phyloP scores from a whole-genome alignment of 1,140 invertebrate genomes.

The Yoshiicerus persimilis region DNA sequence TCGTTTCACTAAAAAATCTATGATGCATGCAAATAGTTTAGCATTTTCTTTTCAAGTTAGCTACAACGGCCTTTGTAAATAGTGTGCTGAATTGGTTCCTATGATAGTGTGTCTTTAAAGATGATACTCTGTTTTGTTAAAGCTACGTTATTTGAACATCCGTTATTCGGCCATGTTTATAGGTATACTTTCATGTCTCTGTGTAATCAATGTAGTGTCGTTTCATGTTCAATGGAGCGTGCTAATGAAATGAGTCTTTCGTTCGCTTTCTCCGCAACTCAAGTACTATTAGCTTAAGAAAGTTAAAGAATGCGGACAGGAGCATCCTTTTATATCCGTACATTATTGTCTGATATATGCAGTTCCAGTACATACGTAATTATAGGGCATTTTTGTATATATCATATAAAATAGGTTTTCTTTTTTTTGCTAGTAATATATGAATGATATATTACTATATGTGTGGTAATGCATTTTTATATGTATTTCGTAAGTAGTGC shows the following conservation, averaged over 20 bases:
- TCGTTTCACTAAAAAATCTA: neutral
- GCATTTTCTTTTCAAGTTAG: neutral
- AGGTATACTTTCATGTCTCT: neutral
- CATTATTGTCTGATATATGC: neutral
- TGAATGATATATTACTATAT: too few species aligned
- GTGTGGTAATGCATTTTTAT: too few species aligned
- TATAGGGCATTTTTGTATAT: neutral
- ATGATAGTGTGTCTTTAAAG: neutral
- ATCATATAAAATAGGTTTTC: too few species aligned
- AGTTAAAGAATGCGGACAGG: neutral
- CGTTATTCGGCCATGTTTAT: neutral
- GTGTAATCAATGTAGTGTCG: neutral
- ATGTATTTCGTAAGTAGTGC: too few species aligned
- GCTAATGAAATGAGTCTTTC: constrained; percentile 10
- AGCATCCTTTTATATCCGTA: neutral
- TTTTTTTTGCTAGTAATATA: too few species aligned
- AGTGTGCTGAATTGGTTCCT: neutral
- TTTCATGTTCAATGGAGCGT: constrained; percentile 16
- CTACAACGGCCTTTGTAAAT: neutral
- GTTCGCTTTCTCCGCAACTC: neutral
- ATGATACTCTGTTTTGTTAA: neutral
- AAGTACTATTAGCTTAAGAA: neutral
- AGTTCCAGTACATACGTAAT: too few species aligned
- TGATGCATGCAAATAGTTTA: neutral
- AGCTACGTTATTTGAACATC: neutral